These are phyloP conservation scores for Alaudala cheleensis DNA, from an alignment of 2,113 vertebrate genomes.

Conservation along the genomic window DNA sequence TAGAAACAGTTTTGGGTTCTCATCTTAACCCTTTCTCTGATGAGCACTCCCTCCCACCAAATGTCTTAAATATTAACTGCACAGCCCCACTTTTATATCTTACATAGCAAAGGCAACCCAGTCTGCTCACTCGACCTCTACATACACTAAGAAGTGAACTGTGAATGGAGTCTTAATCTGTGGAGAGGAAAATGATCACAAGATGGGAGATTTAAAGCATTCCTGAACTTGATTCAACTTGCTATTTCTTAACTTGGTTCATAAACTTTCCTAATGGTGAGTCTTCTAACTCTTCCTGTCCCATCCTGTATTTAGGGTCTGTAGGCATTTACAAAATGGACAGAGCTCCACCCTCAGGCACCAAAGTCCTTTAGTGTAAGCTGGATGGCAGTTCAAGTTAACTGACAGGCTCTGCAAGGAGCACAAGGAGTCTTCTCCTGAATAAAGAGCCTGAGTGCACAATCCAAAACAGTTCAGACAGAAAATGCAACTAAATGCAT, in stretches of 20 bases:
- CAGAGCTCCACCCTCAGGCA: not conserved
- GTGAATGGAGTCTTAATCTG: not conserved
- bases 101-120: not conserved
- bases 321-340: not conserved
- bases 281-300: not conserved
- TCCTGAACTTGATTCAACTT: not conserved
- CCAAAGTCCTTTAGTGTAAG: not conserved
- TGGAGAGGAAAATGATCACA: not conserved
- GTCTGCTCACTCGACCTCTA: not conserved
- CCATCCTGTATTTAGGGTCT: not conserved
- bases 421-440: not conserved
- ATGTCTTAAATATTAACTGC: not conserved
- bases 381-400: not conserved
- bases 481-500: not conserved
- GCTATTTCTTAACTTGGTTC: not conserved
- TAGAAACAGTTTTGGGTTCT: not conserved
- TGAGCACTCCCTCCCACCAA: not conserved
- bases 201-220: not conserved
- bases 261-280: not conserved
- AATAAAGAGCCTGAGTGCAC: not conserved
- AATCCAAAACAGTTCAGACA: not conserved
- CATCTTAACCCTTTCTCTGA: not conserved
- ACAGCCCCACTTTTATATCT: not conserved
- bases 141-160: not conserved
- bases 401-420: not conserved